Evolutionary conservation across 1,140 invertebrate genomes (phyloP).

Genomic region (Uloborus diversus): DNA sequence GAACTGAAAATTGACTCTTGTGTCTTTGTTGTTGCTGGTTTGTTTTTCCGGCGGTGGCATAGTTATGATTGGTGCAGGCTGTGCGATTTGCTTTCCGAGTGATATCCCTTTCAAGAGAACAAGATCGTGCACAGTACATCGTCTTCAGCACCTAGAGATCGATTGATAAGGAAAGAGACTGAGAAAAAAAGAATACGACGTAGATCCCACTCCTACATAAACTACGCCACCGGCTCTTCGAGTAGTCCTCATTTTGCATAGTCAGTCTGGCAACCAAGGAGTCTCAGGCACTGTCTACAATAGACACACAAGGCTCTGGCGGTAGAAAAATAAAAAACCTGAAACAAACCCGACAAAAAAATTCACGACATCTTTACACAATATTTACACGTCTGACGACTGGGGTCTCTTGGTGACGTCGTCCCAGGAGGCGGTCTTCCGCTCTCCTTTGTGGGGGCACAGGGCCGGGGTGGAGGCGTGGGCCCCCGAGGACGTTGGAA

Average conservation of each 20-base stretch:
- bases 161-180: too few relatives aligned
- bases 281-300: conserved; percentile 56
- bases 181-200: too few relatives aligned
- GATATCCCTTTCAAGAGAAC: not conserved
- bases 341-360: conserved; percentile 6
- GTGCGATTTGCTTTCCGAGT: conserved; percentile 3
- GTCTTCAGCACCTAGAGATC: too few relatives aligned
- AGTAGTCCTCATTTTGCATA: conserved; percentile 7
- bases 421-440: conserved; percentile 53
- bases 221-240: conserved; percentile 28
- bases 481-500: conserved; percentile 20
- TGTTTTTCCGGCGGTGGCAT: conserved; percentile 27
- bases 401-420: conserved; percentile 43
- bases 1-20: conserved; percentile 51
- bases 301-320: conserved; percentile 56
- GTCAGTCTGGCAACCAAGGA: conserved; percentile 38
- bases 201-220: conserved; percentile 2
- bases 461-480: conserved; percentile 42
- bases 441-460: conserved; percentile 1
- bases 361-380: conserved; percentile 10
- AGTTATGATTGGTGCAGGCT: conserved; percentile 29
- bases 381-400: conserved; percentile 54
- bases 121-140: too few relatives aligned
- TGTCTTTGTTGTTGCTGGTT: conserved; percentile 25
- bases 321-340: conserved; percentile 57